Percentiles rank a stretch among this genome's conserved stretches.
Conservation (phyloP, 2,888 invertebrate species). For the Sarcophaga subvicina region DNA sequence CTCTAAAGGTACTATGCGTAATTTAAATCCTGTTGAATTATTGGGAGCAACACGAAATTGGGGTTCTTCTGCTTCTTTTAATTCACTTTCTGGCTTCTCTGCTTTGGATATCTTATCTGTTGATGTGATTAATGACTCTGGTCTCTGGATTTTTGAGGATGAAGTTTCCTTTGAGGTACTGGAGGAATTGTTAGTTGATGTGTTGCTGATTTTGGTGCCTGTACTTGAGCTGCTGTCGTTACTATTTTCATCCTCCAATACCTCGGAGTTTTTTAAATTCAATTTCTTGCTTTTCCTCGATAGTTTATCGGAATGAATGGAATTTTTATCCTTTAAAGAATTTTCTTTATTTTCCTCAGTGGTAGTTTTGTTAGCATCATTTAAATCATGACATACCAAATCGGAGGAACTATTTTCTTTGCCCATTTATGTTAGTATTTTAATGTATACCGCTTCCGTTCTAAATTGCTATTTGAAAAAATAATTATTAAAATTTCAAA, state of each 20-base stretch:
- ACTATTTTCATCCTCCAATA: constrained; percentile 68
- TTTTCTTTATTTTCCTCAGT: constrained; percentile 65
- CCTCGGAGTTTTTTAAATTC: constrained; percentile 58
- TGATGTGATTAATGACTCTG: constrained; percentile 7
- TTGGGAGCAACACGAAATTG: constrained; percentile 66
- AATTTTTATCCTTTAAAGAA: constrained; percentile 56
- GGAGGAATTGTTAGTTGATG: constrained; percentile 58
- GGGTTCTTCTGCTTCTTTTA: constrained; percentile 24
- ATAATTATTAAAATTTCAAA: background rate
- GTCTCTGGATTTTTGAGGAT: constrained; percentile 11
- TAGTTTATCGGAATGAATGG: constrained; percentile 10
- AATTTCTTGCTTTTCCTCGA: constrained; percentile 38
- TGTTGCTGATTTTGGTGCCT: constrained; percentile 53
- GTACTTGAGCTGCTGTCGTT: constrained; percentile 58
- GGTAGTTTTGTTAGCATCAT: constrained; percentile 56
- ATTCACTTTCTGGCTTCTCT: constrained; percentile 11
- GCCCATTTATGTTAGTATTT: constrained; percentile 63
- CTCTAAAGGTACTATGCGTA: constrained; percentile 78
- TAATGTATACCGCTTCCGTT: background rate
- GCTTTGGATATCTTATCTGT: constrained; percentile 1
- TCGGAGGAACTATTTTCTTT: constrained; percentile 58
- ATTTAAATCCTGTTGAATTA: constrained; percentile 72
- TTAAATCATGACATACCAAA: constrained; percentile 46
- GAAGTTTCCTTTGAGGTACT: constrained; percentile 61
- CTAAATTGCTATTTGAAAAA: constrained; percentile 27